Conservation (phyloP, 2,113 vertebrate species). For the Rhinichthys klamathensis region DNA sequence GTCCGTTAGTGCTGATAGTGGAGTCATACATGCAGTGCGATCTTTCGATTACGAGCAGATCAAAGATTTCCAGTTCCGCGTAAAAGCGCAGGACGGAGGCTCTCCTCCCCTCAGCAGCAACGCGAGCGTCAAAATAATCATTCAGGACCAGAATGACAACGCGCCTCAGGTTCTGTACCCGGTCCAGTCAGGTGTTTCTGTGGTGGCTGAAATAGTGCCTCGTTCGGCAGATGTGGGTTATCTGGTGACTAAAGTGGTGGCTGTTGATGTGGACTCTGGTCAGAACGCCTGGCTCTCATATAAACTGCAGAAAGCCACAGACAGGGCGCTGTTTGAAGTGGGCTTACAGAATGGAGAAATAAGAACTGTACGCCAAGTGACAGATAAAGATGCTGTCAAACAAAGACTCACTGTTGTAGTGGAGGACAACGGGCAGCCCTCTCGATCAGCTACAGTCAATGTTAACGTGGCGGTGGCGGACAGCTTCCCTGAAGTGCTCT, state of each 20-base stretch:
- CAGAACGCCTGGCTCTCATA: slow-evolving; percentile 69
- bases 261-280: slow-evolving; percentile 68
- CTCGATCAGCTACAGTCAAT: slow-evolving; percentile 64
- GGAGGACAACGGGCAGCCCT: slow-evolving; percentile 62
- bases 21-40: slow-evolving; percentile 63
- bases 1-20: slow-evolving; percentile 61
- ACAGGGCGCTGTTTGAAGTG: slow-evolving; percentile 56
- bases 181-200: slow-evolving; percentile 52
- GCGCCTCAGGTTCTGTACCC: slow-evolving; percentile 62
- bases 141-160: slow-evolving; percentile 71
- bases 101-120: slow-evolving; percentile 70
- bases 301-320: slow-evolving; percentile 58
- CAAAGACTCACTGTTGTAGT: slow-evolving; percentile 62
- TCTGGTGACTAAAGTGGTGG: slow-evolving; percentile 70
- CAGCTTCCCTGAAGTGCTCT: slow-evolving; percentile 61
- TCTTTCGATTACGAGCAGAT: slow-evolving; percentile 72
- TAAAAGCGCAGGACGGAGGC: slow-evolving; percentile 74
- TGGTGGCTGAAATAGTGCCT: slow-evolving; percentile 64
- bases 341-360: slow-evolving; percentile 59
- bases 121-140: slow-evolving; percentile 66
- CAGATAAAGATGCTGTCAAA: slow-evolving; percentile 58
- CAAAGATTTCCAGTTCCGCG: slow-evolving; percentile 50
- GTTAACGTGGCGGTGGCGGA: slow-evolving; percentile 65
- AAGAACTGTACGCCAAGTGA: slow-evolving; percentile 51
- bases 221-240: slow-evolving; percentile 68